Evolutionary conservation across 2,888 invertebrate species (phyloP).

Genomic region (Caenorhabditis sp.): DNA sequence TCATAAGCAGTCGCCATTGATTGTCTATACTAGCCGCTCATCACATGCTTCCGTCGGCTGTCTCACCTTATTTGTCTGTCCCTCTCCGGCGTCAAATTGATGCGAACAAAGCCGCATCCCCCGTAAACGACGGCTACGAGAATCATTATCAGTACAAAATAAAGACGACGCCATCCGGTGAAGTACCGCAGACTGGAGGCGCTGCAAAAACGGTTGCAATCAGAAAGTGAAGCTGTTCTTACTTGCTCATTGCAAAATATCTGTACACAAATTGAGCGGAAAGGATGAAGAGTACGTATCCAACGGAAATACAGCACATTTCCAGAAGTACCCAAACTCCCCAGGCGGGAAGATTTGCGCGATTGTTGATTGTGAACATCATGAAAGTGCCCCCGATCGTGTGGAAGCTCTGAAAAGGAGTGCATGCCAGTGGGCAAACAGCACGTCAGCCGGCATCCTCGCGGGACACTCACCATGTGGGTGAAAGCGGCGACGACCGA

Average conservation of each 20-base stretch:
- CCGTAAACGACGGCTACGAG: conserved; percentile 24
- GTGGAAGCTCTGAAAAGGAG: conserved; percentile 27
- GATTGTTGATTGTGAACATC: conserved; percentile 39
- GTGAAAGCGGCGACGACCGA: conserved; percentile 21
- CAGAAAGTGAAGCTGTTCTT: too few relatives aligned
- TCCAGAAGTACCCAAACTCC: conserved; percentile 24
- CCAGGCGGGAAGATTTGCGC: conserved; percentile 8
- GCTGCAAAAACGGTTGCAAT: too few relatives aligned
- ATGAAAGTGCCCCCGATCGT: conserved; percentile 32
- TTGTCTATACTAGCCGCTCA: background rate
- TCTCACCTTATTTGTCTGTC: conserved; percentile 29
- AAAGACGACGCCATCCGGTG: conserved; percentile 37
- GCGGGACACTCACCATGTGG: conserved; percentile 21
- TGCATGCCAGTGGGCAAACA: background rate
- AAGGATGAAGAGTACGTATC: conserved; percentile 21
- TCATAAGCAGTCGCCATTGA: conserved; percentile 18
- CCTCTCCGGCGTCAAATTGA: conserved; percentile 20
- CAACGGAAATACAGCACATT: conserved; percentile 31
- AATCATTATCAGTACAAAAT: conserved; percentile 29
- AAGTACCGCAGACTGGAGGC: conserved; percentile 24
- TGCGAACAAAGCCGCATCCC: conserved; percentile 30
- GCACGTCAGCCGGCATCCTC: background rate
- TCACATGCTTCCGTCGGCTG: background rate
- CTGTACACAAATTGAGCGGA: conserved; percentile 27
- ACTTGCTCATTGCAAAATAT: conserved; percentile 33